Evolutionary conservation across 2,797 vertebrate genomes (phyloP), one percentile per base, ranked within the genome.

Genomic region (Leptodactylus fallax): DNA sequence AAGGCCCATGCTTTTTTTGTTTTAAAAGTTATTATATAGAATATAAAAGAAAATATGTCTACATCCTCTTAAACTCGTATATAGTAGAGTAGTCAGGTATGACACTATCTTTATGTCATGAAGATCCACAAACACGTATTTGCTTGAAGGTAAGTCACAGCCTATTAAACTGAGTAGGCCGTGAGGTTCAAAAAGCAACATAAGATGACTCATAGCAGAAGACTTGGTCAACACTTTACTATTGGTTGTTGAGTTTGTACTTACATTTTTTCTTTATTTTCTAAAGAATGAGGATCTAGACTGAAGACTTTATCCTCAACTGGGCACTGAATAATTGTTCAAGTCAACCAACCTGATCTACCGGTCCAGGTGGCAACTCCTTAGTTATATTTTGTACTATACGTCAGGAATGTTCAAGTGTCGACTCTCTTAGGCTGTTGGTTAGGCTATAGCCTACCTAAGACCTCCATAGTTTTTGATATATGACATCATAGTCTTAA

Each of bases 11-110:
- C 27, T 53, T 84, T 58, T 21, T 83, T 53, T 4, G 9, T 49
- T 49, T 76, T 76, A 6, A n/a, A 51, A n/a, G 49, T 53, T 74
- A 74, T 74, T 21, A 51, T 51, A 51, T 77, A 77, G 74, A 77
- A 53, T 53, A 53, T 12, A 23, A 49, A 76, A 76, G 21, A 51
- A 47, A 25, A 36, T 13, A 19, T 14, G 55, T 49, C 36, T 60
- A 58, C 9, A 56, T 47, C 25, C 49, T 45, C 16, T 13, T 56
- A 55, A 14, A 19, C 63, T 67, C 2, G 14, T 83, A 67, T 53
- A 25, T 25, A 12, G 61, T 47, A 53, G 21, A 53, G 16, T 45
- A 79, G 65, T 55, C 65, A 56, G 6, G 51, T 19, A 27, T 10
- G 11, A 72, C 13, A 72, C 27, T 14, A 60, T 11, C 53, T 72